Base-by-base conservation (phyloP, 1,140 invertebrate species). In the Liolophura sinensis region DNA sequence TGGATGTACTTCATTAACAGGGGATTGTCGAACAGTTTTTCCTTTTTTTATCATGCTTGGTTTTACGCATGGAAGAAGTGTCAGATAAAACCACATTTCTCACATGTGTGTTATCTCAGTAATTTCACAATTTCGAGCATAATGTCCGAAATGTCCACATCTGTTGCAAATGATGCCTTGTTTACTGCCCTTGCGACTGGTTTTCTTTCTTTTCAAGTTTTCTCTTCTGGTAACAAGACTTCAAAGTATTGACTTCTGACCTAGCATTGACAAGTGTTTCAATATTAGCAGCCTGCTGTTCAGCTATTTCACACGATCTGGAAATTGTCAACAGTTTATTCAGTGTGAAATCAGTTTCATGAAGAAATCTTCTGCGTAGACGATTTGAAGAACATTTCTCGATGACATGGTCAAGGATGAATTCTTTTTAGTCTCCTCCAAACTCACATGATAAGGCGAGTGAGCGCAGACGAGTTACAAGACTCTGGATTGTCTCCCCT, bases 331-430 rank as follows among this genome's bases (percentile, higher is more conserved):
- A 14, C 24, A 70, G n/a, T 27, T 58, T 22, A 6, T 57, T 47
- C n/a, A 70, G 31, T 48, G 54, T 59, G 16, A 70, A 5, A 9
- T 50, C 64, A 24, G n/a, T 57, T 24, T 57, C 60, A 54, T 50
- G 61, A 16, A 64, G 31, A 7, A 62, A 24, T 66, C 64, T 70
- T 27, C 49, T 70, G 40, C 64, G 47, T 48, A 67, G 27, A 14
- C 11, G 27, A 1, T 20, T 50, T 31, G 59, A 69, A 4, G 31
- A 5, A 40, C 67, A 57, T 40, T 64, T 65, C 20, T 61, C 67
- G n/a, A 67, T 67, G 11, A 65, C 60, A n/a, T 72, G 56, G 15
- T 66, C 64, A 9, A 67, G 9, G 15, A 72, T 71, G 22, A 51
- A 25, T 5, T 40, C 31, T 15, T 61, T n/a, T 27, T 18, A 22